Evolutionary conservation across 2,888 invertebrate species (phyloP).

Genomic region (Bedellia somnulentella): DNA sequence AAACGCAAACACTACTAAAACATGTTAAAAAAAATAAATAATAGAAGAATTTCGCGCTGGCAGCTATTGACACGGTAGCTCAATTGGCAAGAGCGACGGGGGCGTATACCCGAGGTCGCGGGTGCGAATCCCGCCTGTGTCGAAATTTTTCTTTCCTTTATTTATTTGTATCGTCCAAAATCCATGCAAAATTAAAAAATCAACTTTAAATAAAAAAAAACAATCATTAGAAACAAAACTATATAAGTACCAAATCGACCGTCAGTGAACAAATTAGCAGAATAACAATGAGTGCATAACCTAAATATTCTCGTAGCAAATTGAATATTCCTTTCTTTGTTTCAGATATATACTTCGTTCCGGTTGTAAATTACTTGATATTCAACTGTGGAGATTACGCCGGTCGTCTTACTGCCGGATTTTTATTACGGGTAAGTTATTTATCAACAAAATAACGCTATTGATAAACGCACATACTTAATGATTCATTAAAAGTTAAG

Average conservation of each 20-base stretch:
- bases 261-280: no score
- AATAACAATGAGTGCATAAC: no score
- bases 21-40: no score
- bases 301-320: no score
- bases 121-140: no score
- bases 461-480: background rate
- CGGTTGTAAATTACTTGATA: constrained; percentile 86
- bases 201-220: background rate
- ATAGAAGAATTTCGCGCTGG: no score
- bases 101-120: no score
- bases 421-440: constrained; percentile 67
- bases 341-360: constrained; percentile 86
- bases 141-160: no score
- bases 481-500: background rate
- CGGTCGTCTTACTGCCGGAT: constrained; percentile 80
- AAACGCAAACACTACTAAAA: no score
- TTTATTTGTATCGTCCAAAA: no score
- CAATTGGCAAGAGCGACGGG: no score
- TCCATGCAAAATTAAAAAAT: background rate
- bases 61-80: no score
- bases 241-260: background rate
- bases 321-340: constrained; percentile 16
- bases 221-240: background rate
- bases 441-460: background rate
- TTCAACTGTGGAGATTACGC: constrained; percentile 89